These are phyloP conservation scores for Grantiella picta DNA, from an alignment of 2,113 vertebrate genomes.

Conservation along the genomic window DNA sequence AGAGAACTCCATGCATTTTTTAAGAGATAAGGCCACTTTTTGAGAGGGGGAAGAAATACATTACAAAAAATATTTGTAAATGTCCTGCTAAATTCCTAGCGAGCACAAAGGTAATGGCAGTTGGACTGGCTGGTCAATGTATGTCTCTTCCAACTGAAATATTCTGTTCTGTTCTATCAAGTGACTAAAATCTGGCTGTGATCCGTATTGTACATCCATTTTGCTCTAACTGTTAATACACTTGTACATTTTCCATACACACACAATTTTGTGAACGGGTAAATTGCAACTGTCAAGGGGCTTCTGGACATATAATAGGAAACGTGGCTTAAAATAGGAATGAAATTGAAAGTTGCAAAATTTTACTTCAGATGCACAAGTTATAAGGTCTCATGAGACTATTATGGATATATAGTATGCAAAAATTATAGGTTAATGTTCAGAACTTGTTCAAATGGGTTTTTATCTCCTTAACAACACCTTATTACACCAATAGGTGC, in stretches of 20 bases:
- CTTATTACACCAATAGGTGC: not conserved
- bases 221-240: not conserved
- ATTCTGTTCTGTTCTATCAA: not conserved
- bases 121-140: not conserved
- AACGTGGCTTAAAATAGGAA: rapidly evolving
- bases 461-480: not conserved
- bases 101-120: not conserved
- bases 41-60: not conserved
- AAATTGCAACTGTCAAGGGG: not conserved
- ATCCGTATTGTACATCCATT: no score
- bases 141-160: not conserved
- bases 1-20: not conserved
- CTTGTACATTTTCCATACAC: not conserved
- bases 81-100: not conserved
- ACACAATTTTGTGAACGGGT: not conserved
- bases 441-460: not conserved
- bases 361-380: not conserved
- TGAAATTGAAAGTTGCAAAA: not conserved
- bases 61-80: not conserved
- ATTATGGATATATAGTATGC: not conserved
- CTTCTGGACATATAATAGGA: not conserved
- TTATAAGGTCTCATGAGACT: not conserved
- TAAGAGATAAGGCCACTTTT: not conserved
- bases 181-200: not conserved
- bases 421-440: not conserved